These are phyloP conservation scores for Coenonympha glycerion DNA, from an alignment of 2,888 invertebrate species.

Conservation along the genomic window DNA sequence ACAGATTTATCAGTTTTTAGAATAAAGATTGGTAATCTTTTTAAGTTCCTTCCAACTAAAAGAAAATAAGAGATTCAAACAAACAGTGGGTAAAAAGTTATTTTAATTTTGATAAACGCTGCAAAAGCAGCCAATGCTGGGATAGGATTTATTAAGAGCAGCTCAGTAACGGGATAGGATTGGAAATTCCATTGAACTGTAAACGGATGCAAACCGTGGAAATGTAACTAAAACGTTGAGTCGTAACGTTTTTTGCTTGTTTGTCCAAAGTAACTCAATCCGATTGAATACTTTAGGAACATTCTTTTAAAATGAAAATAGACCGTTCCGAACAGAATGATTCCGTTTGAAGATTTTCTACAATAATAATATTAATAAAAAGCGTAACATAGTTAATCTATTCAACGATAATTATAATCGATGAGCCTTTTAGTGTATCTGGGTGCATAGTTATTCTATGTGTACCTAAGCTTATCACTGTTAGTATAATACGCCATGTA, in stretches of 20 bases:
- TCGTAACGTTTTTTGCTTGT: slow-evolving; percentile 53
- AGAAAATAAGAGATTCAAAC: background rate
- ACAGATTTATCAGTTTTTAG: too few relatives aligned
- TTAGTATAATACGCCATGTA: too few relatives aligned
- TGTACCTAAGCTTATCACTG: too few relatives aligned
- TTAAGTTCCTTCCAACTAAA: too few relatives aligned
- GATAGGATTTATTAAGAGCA: slow-evolving; percentile 45
- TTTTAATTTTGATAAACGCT: slow-evolving; percentile 19
- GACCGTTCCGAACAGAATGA: too few relatives aligned
- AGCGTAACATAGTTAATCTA: too few relatives aligned
- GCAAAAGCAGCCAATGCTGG: slow-evolving; percentile 34
- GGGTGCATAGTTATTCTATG: too few relatives aligned
- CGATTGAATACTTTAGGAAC: slow-evolving; percentile 43
- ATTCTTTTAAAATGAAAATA: background rate
- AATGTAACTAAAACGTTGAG: slow-evolving; percentile 59
- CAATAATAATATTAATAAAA: too few relatives aligned
- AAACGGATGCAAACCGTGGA: slow-evolving; percentile 43
- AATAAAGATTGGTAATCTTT: too few relatives aligned
- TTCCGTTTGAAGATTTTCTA: too few relatives aligned
- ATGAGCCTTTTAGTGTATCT: too few relatives aligned
- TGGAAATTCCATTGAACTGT: slow-evolving; percentile 59
- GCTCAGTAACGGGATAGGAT: slow-evolving; percentile 50
- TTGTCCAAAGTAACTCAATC: slow-evolving; percentile 41
- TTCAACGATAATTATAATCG: too few relatives aligned
- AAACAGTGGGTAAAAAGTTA: background rate